Percentiles rank a stretch among this genome's conserved stretches.
Evolutionary conservation across 2,113 vertebrate genomes (phyloP).

Genomic region (Leiothrix lutea): DNA sequence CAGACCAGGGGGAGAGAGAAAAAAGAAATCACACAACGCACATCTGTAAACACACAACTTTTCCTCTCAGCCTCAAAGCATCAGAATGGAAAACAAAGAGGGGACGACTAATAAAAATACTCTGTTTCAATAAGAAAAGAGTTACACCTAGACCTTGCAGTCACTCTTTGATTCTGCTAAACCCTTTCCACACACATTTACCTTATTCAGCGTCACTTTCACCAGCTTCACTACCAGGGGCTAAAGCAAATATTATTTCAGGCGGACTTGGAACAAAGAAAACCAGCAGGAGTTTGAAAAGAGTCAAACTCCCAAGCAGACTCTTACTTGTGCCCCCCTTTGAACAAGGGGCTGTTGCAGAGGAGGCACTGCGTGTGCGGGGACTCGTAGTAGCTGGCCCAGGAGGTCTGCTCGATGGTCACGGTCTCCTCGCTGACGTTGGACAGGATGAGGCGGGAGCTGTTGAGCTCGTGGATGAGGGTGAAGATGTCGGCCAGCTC

Average conservation of each 20-base stretch:
- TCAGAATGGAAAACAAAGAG: not conserved
- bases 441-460: slow-evolving; percentile 84
- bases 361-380: slow-evolving; percentile 87
- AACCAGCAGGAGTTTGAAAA: not conserved
- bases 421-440: slow-evolving; percentile 79
- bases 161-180: not conserved
- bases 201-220: not conserved
- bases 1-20: not conserved
- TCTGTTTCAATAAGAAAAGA: not conserved
- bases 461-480: slow-evolving; percentile 93
- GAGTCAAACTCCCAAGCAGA: slow-evolving; percentile 25
- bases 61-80: not conserved
- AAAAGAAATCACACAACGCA: not conserved
- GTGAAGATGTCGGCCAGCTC: slow-evolving; percentile 88
- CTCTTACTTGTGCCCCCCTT: slow-evolving; percentile 89
- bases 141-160: not conserved
- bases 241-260: not conserved
- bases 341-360: slow-evolving; percentile 89
- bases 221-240: not conserved
- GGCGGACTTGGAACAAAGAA: not conserved
- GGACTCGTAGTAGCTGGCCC: slow-evolving; percentile 92
- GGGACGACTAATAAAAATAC: not conserved
- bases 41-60: not conserved
- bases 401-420: slow-evolving; percentile 86
- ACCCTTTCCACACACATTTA: not conserved